Evolutionary conservation across 1,140 invertebrate species (phyloP).

Genomic region (Diorhabda carinulata): DNA sequence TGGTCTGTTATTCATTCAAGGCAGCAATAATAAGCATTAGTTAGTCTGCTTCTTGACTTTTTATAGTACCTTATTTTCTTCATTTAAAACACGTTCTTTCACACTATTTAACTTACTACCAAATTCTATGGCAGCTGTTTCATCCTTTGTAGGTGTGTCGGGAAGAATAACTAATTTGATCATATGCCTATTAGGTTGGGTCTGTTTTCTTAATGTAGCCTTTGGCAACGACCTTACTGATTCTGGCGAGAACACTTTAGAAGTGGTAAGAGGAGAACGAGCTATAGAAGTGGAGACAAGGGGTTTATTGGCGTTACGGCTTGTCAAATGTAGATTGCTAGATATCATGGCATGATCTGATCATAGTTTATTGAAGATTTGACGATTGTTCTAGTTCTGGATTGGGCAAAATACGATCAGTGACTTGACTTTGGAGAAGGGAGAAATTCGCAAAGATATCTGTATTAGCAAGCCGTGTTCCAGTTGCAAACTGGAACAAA

Average conservation of each 20-base stretch:
- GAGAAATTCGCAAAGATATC: constrained; percentile 5
- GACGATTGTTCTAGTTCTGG: constrained; percentile 14
- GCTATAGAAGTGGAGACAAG: background rate
- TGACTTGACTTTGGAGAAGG: constrained; percentile 13
- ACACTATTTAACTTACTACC: background rate
- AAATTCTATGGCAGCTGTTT: background rate
- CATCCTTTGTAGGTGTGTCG: constrained; percentile 1
- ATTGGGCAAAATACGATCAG: constrained; percentile 15
- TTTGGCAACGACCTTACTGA: background rate
- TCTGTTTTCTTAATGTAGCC: constrained; percentile 1
- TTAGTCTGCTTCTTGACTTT: background rate
- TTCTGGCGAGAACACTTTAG: background rate
- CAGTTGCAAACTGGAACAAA: constrained; percentile 10
- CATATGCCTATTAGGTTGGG: background rate
- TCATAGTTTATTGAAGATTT: background rate
- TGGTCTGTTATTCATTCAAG: too few relatives aligned
- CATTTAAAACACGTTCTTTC: background rate
- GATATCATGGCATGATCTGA: constrained; percentile 10
- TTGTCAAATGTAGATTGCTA: background rate
- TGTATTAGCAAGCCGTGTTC: constrained; percentile 10
- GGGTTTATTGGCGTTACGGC: background rate
- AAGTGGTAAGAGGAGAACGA: background rate
- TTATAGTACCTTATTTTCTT: too few relatives aligned
- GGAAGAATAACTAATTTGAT: background rate
- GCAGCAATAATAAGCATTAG: too few relatives aligned